These are phyloP conservation scores for Aporophyla nigra DNA, from an alignment of 2,888 invertebrate species.

Conservation along the genomic window DNA sequence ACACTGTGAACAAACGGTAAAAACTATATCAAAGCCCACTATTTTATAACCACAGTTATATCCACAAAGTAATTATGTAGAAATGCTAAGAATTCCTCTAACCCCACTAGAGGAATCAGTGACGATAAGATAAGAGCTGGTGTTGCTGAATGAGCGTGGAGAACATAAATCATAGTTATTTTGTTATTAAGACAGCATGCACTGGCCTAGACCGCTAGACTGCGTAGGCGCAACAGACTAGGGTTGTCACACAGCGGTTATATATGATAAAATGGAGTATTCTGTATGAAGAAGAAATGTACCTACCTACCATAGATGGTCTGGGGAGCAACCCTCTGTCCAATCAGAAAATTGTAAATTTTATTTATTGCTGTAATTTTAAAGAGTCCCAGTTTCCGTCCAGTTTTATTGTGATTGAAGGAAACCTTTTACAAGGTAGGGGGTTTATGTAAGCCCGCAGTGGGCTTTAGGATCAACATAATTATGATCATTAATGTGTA, in stretches of 20 bases:
- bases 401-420: slow-evolving; percentile 55
- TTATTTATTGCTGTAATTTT: neutral
- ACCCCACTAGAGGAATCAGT: slow-evolving; percentile 16
- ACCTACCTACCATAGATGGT: neutral
- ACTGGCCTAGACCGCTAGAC: slow-evolving; percentile 61
- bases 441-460: slow-evolving; percentile 24
- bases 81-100: slow-evolving; percentile 30
- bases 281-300: neutral
- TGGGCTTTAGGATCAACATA: neutral
- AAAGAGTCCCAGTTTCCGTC: neutral
- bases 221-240: slow-evolving; percentile 60
- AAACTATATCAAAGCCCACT: neutral
- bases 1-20: neutral
- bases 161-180: slow-evolving; percentile 69
- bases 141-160: slow-evolving; percentile 57
- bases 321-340: neutral
- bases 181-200: slow-evolving; percentile 65
- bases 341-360: neutral
- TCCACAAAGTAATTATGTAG: slow-evolving; percentile 14
- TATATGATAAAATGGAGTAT: neutral
- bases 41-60: slow-evolving; percentile 17
- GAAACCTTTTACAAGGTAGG: slow-evolving; percentile 43
- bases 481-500: too few relatives aligned
- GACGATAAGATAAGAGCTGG: slow-evolving; percentile 53
- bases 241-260: slow-evolving; percentile 41